Evolutionary conservation across 2,888 invertebrate genomes (phyloP), one percentile per base, ranked within the genome.

Genomic region (Noctuana brunneofusca): DNA sequence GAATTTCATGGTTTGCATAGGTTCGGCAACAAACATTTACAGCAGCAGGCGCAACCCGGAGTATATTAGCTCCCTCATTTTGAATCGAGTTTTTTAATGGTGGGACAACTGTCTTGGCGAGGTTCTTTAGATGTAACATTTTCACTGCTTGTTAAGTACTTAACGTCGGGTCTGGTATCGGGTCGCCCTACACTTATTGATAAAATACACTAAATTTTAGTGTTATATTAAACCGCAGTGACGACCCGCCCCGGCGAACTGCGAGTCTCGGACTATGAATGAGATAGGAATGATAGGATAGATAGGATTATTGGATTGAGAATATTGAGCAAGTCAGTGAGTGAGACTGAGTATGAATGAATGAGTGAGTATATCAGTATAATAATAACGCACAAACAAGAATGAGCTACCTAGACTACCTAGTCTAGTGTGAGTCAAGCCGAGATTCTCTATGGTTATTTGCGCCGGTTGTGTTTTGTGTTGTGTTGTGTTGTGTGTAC

Each of bases 71-170:
- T 82, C 82, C 87, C 69, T 95, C 95, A 79, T 89, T 87, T 78
- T 89, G 91, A 73, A 89, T 83, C 71, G 93, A 76, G 70, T 84
- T 93, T 82, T 94, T 94, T 69, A 92, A 82, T 71, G 93, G 84
- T 74, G 86, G 83, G 65, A 89, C 92, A 64, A 92, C 90, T 65
- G 92, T 90, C 81, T 94, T 94, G 46, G 95, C 93, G 73, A 96
- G 92, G 78, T 92, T 94, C 86, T 94, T 95, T 69, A 96, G 85
- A 80, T 96, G 95, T 86, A 95, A 95, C 96, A 96, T 96, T 82
- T 79, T 92, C 75, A 70, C 68, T 74, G 73, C 74, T 74, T 70
- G 71, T 84, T 86, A 87, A 84, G 83, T 87, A 88, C 84, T 82
- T 74, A 54, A 67, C 68, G 80, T 81, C 83, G 83, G 84, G 81